Percentiles rank a stretch among this genome's conserved stretches.
Evolutionary conservation across 2,888 invertebrate species (phyloP).

Genomic region (Nephrocerus scutellatus): DNA sequence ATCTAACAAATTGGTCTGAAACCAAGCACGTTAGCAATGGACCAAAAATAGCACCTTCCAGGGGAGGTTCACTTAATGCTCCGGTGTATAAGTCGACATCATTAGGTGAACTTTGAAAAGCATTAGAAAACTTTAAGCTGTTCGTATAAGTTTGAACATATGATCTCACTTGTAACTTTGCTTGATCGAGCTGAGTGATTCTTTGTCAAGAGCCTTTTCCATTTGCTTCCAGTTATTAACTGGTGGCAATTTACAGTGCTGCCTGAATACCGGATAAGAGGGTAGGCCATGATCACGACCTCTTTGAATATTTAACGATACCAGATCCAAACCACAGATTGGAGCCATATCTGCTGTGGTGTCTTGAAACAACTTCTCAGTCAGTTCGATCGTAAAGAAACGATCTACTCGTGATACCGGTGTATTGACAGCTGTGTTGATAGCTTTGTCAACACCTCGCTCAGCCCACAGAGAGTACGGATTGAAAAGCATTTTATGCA

Average conservation of each 20-base stretch:
- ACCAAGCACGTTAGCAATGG: conserved; percentile 80
- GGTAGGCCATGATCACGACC: conserved; percentile 84
- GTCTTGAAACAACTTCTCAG: conserved; percentile 43
- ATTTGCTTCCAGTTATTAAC: conserved; percentile 61
- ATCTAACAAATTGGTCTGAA: conserved; percentile 73
- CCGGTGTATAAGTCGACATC: conserved; percentile 88
- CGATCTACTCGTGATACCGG: conserved; percentile 50
- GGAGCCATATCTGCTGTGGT: conserved; percentile 33
- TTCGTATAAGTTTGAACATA: background rate
- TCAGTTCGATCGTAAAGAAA: conserved; percentile 44
- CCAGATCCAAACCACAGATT: conserved; percentile 72
- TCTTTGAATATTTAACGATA: conserved; percentile 80
- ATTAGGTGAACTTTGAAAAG: conserved; percentile 55
- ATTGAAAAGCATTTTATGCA: conserved; percentile 75
- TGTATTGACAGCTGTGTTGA: conserved; percentile 62
- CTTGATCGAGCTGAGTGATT: conserved; percentile 56
- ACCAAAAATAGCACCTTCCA: conserved; percentile 66
- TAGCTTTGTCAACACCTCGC: conserved; percentile 56
- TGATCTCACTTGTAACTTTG: conserved; percentile 57
- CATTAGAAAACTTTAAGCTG: background rate
- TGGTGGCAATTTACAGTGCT: conserved; percentile 63
- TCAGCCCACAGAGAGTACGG: conserved; percentile 62
- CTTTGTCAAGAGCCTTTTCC: conserved; percentile 56
- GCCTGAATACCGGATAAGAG: conserved; percentile 68
- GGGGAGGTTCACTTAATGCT: conserved; percentile 71